Evolutionary conservation across 2,888 invertebrate species (phyloP).

Genomic region (Diarsia mendica): DNA sequence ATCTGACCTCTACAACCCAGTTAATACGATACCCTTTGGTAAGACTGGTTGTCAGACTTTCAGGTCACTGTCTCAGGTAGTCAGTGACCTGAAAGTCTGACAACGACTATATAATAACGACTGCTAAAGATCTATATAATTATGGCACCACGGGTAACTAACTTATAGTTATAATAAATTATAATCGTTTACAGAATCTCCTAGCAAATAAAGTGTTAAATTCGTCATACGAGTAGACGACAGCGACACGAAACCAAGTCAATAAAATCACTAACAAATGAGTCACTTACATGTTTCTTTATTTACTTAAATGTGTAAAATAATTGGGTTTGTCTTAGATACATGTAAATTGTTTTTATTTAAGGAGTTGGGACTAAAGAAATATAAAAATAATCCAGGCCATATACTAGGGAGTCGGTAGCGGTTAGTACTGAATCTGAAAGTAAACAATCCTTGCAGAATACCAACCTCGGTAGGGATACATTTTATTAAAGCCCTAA

Average conservation of each 20-base stretch:
- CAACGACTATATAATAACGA: too few species aligned
- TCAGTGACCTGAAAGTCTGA: too few species aligned
- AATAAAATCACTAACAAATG: slow-evolving; percentile 3
- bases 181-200: neutral
- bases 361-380: neutral
- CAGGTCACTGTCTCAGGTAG: too few species aligned
- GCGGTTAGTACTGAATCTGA: too few species aligned
- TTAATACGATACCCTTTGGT: too few species aligned
- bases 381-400: neutral
- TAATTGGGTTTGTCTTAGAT: neutral
- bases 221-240: neutral
- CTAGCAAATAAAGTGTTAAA: neutral
- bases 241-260: slow-evolving; percentile 1
- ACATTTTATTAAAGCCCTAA: too few species aligned
- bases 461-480: neutral
- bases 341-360: neutral
- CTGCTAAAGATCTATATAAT: too few species aligned
- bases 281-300: slow-evolving; percentile 4
- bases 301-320: slow-evolving; percentile 11
- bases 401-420: neutral
- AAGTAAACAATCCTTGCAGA: too few species aligned
- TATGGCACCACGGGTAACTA: too few species aligned
- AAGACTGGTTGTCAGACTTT: too few species aligned
- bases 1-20: too few species aligned
- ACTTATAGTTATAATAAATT: neutral